Conservation (phyloP, 2,797 vertebrate genomes). For the Phalloptychus januarius region DNA sequence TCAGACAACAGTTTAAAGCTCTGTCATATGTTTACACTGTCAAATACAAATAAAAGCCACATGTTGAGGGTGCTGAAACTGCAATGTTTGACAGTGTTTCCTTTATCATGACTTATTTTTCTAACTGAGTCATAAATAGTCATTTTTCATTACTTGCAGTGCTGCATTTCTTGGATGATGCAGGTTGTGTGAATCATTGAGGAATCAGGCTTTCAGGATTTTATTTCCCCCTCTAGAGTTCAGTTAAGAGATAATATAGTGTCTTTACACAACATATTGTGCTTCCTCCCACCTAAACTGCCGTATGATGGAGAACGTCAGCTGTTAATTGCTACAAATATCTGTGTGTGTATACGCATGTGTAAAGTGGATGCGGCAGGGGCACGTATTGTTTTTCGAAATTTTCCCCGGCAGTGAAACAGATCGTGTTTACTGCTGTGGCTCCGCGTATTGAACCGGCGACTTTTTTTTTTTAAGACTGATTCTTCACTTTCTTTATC, state of each 20-base stretch:
- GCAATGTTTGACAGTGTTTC: not conserved
- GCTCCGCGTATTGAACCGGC: slow-evolving; percentile 31
- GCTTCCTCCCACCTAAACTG: slow-evolving; percentile 25
- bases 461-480: slow-evolving; percentile 13
- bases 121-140: slow-evolving; percentile 1
- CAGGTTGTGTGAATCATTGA: not conserved
- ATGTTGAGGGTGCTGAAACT: not conserved
- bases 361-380: not conserved
- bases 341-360: not conserved
- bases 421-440: slow-evolving; percentile 48
- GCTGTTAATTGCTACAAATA: slow-evolving; percentile 46
- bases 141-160: not conserved
- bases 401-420: slow-evolving; percentile 45
- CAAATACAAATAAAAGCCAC: not conserved
- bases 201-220: slow-evolving; percentile 1
- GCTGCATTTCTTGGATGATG: slow-evolving; percentile 4
- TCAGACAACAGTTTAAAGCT: not conserved
- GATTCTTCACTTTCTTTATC: slow-evolving; percentile 32
- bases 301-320: slow-evolving; percentile 22
- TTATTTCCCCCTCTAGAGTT: not conserved
- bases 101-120: not conserved
- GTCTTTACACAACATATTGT: slow-evolving; percentile 2
- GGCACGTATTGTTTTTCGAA: slow-evolving; percentile 10
- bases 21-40: not conserved
- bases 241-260: not conserved